Conservation (phyloP, 2,113 vertebrate genomes). For the Alectura lathami region DNA sequence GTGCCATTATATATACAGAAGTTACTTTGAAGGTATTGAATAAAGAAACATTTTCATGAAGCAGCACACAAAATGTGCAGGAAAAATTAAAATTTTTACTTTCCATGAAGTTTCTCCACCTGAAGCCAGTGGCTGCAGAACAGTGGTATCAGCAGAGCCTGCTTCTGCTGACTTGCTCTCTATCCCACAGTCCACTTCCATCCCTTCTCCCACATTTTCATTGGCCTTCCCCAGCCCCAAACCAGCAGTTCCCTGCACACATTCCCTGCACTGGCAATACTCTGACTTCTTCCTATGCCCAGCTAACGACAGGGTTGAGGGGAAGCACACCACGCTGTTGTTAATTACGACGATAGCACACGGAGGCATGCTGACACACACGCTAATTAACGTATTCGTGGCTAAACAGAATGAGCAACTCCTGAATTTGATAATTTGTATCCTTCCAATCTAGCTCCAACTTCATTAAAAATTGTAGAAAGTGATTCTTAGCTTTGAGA, state of each 20-base stretch:
- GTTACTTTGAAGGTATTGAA: background rate
- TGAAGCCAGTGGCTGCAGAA: background rate
- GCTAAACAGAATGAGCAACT: constrained; percentile 41
- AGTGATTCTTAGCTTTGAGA: background rate
- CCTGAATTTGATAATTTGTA: constrained; percentile 37
- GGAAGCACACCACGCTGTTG: background rate
- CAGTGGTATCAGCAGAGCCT: background rate
- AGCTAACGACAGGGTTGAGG: background rate
- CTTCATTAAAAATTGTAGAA: background rate
- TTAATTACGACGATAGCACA: constrained; percentile 24
- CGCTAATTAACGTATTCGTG: background rate
- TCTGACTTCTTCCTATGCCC: background rate
- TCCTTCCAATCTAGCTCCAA: background rate
- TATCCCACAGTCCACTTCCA: background rate
- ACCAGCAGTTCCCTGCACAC: background rate
- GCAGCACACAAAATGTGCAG: background rate
- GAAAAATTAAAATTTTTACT: background rate
- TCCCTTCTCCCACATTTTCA: background rate
- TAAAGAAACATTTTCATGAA: background rate
- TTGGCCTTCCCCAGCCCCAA: background rate
- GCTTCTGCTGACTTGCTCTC: background rate
- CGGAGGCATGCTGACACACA: constrained; percentile 6
- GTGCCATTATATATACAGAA: background rate
- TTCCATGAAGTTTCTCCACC: background rate
- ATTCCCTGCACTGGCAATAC: background rate